Conservation (phyloP, 2,888 invertebrate genomes). For the Latheticus oryzae region DNA sequence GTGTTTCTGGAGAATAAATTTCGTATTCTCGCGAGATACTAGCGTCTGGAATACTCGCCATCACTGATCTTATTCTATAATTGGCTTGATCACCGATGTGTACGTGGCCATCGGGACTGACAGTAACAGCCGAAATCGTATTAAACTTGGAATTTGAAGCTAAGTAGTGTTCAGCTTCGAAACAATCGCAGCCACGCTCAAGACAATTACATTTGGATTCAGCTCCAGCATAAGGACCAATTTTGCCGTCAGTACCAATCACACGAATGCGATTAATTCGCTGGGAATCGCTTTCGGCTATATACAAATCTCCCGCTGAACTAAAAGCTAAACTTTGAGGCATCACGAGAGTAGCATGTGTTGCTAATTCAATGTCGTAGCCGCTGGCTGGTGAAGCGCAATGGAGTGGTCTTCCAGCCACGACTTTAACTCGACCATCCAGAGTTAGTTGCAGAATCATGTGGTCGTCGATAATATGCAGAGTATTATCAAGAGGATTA, state of each 20-base stretch:
- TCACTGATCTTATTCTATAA: constrained; percentile 87
- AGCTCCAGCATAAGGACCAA: constrained; percentile 92
- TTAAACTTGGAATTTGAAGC: constrained; percentile 95
- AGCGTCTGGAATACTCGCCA: constrained; percentile 90
- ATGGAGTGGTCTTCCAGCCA: constrained; percentile 93
- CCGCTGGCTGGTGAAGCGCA: constrained; percentile 86
- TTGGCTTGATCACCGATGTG: constrained; percentile 97
- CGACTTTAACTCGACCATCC: constrained; percentile 90
- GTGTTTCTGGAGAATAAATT: constrained; percentile 94
- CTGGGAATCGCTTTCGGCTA: constrained; percentile 96
- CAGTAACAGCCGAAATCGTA: constrained; percentile 91
- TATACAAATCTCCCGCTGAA: constrained; percentile 90
- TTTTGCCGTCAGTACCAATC: constrained; percentile 93
- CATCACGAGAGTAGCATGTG: constrained; percentile 90
- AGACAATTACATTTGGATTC: constrained; percentile 95
- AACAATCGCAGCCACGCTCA: constrained; percentile 92
- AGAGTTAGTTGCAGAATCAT: constrained; percentile 93
- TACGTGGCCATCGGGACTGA: constrained; percentile 93
- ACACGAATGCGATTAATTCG: constrained; percentile 91
- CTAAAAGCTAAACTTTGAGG: constrained; percentile 96
- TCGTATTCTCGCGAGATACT: constrained; percentile 89
- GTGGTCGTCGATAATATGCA: constrained; percentile 97
- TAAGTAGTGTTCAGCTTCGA: constrained; percentile 89
- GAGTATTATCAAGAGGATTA: constrained; percentile 92
- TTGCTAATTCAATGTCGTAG: constrained; percentile 87